These are phyloP conservation scores for Heliconius ismenius DNA, from an alignment of 2,888 invertebrate species.

Conservation along the genomic window DNA sequence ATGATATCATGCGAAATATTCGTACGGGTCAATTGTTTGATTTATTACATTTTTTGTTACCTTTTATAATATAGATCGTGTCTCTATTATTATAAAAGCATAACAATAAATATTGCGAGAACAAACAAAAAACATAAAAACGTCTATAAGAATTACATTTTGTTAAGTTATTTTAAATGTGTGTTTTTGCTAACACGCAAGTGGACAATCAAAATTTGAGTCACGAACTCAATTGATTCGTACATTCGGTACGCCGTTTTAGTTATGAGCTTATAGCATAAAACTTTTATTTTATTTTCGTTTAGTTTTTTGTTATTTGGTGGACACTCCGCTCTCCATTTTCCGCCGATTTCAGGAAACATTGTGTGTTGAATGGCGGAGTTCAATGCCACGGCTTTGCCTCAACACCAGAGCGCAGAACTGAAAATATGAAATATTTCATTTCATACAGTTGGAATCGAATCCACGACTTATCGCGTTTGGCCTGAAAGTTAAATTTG, in stretches of 20 bases:
- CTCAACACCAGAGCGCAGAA: no score
- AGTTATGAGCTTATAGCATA: neutral
- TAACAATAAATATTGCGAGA: neutral
- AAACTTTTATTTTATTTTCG: neutral
- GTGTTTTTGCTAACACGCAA: conserved; percentile 12
- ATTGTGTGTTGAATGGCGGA: no score
- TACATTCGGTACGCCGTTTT: conserved; percentile 12
- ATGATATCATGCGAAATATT: conserved; percentile 8
- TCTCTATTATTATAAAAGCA: conserved; percentile 5
- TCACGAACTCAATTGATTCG: conserved; percentile 28
- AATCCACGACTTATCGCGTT: no score
- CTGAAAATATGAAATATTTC: no score
- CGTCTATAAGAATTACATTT: conserved; percentile 5
- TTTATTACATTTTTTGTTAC: conserved; percentile 10
- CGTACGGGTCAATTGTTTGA: neutral
- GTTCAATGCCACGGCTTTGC: no score
- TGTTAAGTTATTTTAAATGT: conserved; percentile 7
- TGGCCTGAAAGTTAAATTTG: neutral
- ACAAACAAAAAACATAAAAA: conserved; percentile 7
- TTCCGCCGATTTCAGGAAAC: no score
- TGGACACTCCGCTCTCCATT: no score
- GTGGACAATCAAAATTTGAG: conserved; percentile 6
- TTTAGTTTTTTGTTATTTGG: no score
- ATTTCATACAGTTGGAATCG: no score
- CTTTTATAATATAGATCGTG: neutral